phyloP scores from a whole-genome alignment of 2,888 invertebrate species.

The Boloria selene region DNA sequence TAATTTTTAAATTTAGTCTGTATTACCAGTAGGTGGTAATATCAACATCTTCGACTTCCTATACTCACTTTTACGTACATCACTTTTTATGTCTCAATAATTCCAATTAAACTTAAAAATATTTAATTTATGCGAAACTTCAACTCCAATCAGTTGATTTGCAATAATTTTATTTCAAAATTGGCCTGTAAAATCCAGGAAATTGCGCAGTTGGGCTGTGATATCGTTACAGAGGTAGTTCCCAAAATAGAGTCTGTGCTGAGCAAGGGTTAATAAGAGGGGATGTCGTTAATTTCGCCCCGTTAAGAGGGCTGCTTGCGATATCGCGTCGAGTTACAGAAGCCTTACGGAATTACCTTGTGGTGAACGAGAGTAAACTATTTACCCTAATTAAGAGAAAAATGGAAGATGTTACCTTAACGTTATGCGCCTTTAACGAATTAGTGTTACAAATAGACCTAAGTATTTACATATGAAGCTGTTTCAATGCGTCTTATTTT shows the following conservation, averaged over 20 bases:
- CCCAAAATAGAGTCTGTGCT: conserved; percentile 59
- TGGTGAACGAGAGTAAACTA: conserved; percentile 64
- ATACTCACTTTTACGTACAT: too few relatives aligned
- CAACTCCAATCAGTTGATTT: neutral
- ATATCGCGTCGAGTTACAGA: conserved; percentile 63
- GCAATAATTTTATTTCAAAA: conserved; percentile 8
- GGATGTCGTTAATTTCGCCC: conserved; percentile 68
- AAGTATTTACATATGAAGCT: too few relatives aligned
- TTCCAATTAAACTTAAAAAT: neutral
- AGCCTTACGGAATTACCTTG: conserved; percentile 61
- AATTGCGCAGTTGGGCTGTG: conserved; percentile 43
- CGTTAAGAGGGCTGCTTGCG: conserved; percentile 53
- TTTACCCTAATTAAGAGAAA: conserved; percentile 72
- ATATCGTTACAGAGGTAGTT: conserved; percentile 59
- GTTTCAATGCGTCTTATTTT: too few relatives aligned
- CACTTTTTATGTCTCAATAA: too few relatives aligned
- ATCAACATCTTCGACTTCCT: too few relatives aligned
- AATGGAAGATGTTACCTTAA: conserved; percentile 40
- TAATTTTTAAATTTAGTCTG: too few relatives aligned
- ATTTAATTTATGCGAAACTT: neutral
- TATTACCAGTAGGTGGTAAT: too few relatives aligned
- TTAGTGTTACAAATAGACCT: neutral
- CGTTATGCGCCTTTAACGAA: neutral
- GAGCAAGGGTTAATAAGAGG: conserved; percentile 71
- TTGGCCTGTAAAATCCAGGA: conserved; percentile 34